Percentiles rank a stretch among this genome's conserved stretches.
Conservation (phyloP, 2,797 vertebrate genomes). For the Delichon dasypus region DNA sequence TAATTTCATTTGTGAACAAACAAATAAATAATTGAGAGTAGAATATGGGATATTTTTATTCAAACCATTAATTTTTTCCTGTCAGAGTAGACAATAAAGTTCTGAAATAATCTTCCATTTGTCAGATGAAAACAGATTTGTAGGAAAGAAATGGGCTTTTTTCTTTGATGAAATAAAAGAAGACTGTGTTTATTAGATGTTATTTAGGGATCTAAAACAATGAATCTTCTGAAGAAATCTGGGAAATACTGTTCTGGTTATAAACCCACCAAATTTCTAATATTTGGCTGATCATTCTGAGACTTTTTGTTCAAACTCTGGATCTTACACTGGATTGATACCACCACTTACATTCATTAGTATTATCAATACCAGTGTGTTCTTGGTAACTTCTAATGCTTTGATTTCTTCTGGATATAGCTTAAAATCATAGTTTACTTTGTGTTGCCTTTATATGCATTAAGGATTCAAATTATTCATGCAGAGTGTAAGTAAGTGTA, state of each 20-base stretch:
- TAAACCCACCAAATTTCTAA: neutral
- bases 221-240: neutral
- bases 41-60: neutral
- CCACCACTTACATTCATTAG: neutral
- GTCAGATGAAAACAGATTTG: neutral
- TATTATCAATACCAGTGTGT: neutral
- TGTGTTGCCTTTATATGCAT: neutral
- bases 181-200: neutral
- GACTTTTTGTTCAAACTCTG: neutral
- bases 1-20: neutral
- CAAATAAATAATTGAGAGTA: neutral
- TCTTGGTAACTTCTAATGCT: neutral
- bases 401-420: neutral
- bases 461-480: neutral
- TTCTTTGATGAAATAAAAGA: neutral
- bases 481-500: neutral
- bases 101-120: neutral
- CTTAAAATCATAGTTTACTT: neutral
- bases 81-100: neutral
- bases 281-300: neutral
- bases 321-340: neutral
- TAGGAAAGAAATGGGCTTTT: fast-evolving
- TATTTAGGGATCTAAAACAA: neutral
- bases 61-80: neutral
- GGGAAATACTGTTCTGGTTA: neutral